A percentile compares a stretch with the other conserved stretches of the same genome.
Evolutionary conservation across 2,888 invertebrate species (phyloP).

Genomic region (Mylabris sibirica): DNA sequence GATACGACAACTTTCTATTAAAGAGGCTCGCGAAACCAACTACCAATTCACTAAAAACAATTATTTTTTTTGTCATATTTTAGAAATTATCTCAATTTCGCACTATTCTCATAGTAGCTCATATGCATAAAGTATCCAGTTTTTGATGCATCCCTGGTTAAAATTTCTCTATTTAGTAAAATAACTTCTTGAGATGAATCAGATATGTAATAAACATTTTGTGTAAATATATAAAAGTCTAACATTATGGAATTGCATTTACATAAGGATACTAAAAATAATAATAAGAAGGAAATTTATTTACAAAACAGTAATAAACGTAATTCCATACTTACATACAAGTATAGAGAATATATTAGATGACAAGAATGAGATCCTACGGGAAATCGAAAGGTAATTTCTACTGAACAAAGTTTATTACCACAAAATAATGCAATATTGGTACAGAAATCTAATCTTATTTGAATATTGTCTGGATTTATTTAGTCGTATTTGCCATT

Average conservation of each 20-base stretch:
- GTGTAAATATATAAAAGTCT: background rate
- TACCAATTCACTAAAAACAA: too few relatives aligned
- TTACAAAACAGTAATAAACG: background rate
- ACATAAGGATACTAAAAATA: background rate
- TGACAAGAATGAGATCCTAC: background rate
- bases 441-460: background rate
- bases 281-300: background rate
- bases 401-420: background rate
- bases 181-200: too few relatives aligned
- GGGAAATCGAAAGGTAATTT: constrained; percentile 1
- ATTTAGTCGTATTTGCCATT: background rate
- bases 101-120: too few relatives aligned
- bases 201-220: too few relatives aligned
- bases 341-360: background rate
- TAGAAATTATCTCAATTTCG: too few relatives aligned
- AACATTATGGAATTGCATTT: background rate
- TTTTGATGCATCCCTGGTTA: too few relatives aligned
- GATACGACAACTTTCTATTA: too few relatives aligned
- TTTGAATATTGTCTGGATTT: background rate
- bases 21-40: too few relatives aligned
- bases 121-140: too few relatives aligned
- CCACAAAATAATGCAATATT: background rate
- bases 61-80: too few relatives aligned
- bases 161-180: too few relatives aligned
- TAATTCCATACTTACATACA: background rate